A percentile compares a stretch with the other conserved stretches of the same genome.
phyloP scores from a whole-genome alignment of 1,140 invertebrate genomes.

The Fopius arisanus region DNA sequence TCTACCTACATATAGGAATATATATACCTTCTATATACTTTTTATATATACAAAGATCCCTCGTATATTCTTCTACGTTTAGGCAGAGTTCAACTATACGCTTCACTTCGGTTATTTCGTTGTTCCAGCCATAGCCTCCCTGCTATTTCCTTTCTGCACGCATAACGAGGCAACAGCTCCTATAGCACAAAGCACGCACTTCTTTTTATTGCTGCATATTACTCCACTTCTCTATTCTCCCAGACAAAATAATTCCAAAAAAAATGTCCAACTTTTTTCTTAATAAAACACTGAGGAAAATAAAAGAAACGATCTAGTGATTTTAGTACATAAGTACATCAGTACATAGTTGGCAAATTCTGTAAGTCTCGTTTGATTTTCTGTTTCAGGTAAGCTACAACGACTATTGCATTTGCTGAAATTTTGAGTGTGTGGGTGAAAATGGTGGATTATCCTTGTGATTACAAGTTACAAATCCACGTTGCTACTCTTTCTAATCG shows the following conservation, averaged over 20 bases:
- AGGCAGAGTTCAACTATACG: not conserved
- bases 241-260: not conserved
- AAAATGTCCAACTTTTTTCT: not conserved
- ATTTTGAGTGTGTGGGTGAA: not conserved
- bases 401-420: not conserved
- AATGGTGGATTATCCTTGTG: not conserved
- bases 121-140: not conserved
- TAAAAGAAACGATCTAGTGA: not conserved
- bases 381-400: not conserved
- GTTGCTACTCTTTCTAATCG: not conserved
- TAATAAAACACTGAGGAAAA: no score
- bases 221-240: not conserved
- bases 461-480: not conserved
- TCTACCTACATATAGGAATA: not conserved
- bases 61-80: slow-evolving; percentile 1
- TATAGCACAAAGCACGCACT: not conserved
- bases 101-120: slow-evolving; percentile 5
- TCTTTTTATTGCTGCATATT: not conserved
- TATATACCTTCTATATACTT: not conserved
- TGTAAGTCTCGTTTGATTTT: not conserved
- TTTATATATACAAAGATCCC: not conserved
- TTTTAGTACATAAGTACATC: not conserved
- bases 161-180: not conserved
- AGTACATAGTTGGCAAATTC: not conserved
- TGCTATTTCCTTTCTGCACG: not conserved